These are phyloP conservation scores for Otolemur crassicaudatus DNA, from an alignment of 2,797 vertebrate genomes.

Conservation along the genomic window DNA sequence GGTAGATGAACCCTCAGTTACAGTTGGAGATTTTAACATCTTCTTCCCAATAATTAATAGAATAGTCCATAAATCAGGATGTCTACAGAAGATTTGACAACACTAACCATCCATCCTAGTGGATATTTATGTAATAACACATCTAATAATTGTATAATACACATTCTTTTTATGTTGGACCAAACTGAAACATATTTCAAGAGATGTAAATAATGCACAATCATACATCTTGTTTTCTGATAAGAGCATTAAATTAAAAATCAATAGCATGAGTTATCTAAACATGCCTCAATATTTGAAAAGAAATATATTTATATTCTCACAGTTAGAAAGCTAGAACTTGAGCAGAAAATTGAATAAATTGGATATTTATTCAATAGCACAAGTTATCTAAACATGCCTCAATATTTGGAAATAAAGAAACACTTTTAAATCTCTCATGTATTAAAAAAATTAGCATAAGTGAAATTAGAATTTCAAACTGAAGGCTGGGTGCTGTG, in stretches of 20 bases:
- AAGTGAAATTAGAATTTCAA: slow-evolving; percentile 24
- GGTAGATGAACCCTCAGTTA: background rate
- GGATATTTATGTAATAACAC: background rate
- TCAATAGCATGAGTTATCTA: background rate
- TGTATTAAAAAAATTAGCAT: background rate
- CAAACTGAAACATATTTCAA: background rate
- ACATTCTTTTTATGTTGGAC: background rate
- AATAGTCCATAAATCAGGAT: background rate
- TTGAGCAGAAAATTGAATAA: too few species aligned
- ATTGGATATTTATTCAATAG: too few species aligned
- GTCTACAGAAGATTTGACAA: background rate
- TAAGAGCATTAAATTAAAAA: slow-evolving; percentile 14
- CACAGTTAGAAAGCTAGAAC: too few species aligned
- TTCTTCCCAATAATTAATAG: background rate
- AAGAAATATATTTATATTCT: too few species aligned
- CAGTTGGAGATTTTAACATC: background rate
- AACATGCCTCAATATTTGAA: too few species aligned
- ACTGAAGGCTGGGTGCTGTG: background rate
- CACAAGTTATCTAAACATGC: background rate
- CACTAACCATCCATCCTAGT: background rate
- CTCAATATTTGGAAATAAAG: background rate
- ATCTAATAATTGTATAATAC: background rate
- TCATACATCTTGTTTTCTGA: background rate
- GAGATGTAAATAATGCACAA: background rate
- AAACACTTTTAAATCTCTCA: background rate